Evolutionary conservation across 1,140 invertebrate genomes (phyloP).

Genomic region (Anoplophora glabripennis): DNA sequence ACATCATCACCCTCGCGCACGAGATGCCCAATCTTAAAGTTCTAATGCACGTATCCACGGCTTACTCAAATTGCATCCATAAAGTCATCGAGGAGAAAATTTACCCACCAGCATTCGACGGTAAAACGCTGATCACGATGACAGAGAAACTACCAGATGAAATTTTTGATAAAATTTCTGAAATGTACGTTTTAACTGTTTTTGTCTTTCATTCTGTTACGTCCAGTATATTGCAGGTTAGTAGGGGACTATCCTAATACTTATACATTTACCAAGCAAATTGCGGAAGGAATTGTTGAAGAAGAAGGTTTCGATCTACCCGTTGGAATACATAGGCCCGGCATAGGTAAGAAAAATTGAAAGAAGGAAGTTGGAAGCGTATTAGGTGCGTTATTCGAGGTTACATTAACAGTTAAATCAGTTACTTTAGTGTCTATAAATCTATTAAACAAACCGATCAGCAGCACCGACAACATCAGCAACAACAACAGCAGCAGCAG

Average conservation of each 20-base stretch:
- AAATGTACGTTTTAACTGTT: slow-evolving; percentile 66
- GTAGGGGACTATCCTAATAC: slow-evolving; percentile 77
- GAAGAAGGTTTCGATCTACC: slow-evolving; percentile 68
- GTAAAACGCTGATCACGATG: slow-evolving; percentile 64
- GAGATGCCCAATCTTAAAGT: slow-evolving; percentile 59
- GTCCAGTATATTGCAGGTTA: slow-evolving; percentile 51
- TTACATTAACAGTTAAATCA: too few species aligned
- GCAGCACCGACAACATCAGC: too few species aligned
- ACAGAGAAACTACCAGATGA: slow-evolving; percentile 56
- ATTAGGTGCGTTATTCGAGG: too few species aligned
- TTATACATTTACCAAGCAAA: slow-evolving; percentile 80
- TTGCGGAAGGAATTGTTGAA: slow-evolving; percentile 71
- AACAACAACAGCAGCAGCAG: too few species aligned
- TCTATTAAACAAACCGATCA: too few species aligned
- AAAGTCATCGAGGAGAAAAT: slow-evolving; percentile 66
- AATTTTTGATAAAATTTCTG: slow-evolving; percentile 66
- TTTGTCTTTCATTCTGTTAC: too few species aligned
- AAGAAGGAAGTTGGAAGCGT: too few species aligned
- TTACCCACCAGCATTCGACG: slow-evolving; percentile 68
- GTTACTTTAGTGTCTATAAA: too few species aligned
- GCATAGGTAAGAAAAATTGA: slow-evolving; percentile 66
- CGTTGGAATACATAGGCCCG: slow-evolving; percentile 67
- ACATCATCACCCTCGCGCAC: slow-evolving; percentile 47
- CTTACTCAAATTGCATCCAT: slow-evolving; percentile 68
- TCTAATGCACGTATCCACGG: slow-evolving; percentile 72